Percentiles rank a stretch among this genome's conserved stretches.
Conservation (phyloP, 2,113 vertebrate genomes). For the Eolophus roseicapilla region DNA sequence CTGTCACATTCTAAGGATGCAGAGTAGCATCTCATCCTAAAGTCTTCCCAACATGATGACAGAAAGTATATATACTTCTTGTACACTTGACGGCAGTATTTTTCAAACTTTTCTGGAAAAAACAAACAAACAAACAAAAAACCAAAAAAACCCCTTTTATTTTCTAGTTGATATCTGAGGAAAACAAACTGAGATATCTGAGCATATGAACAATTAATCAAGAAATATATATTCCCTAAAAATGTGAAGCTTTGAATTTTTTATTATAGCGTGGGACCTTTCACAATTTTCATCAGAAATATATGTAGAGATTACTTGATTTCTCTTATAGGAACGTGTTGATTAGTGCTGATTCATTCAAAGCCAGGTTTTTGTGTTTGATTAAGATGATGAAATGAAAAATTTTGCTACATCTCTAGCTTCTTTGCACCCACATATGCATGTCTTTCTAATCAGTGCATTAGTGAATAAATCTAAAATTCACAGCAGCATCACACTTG, state of each 20-base stretch:
- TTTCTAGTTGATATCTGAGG: neutral
- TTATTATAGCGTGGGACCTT: neutral
- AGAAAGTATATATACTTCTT: neutral
- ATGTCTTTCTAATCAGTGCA: neutral
- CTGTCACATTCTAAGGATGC: neutral
- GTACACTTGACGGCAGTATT: neutral
- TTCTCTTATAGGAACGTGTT: neutral
- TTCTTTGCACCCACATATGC: neutral
- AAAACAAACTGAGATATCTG: neutral
- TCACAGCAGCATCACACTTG: neutral
- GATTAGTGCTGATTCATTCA: neutral
- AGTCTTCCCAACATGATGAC: neutral
- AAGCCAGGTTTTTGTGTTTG: neutral
- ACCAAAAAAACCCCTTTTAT: neutral
- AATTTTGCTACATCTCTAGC: fast-evolving
- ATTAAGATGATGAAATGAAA: neutral
- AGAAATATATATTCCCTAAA: neutral
- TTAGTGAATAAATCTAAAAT: neutral
- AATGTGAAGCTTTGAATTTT: neutral
- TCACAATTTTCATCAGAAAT: neutral
- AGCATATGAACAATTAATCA: neutral
- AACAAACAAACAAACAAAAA: neutral
- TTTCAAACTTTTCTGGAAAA: neutral
- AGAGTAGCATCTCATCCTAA: neutral
- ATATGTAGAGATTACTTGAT: neutral